Evolutionary conservation across 1,140 invertebrate species (phyloP), one percentile per base, ranked within the genome.

Genomic region (Aradophagus sp.): DNA sequence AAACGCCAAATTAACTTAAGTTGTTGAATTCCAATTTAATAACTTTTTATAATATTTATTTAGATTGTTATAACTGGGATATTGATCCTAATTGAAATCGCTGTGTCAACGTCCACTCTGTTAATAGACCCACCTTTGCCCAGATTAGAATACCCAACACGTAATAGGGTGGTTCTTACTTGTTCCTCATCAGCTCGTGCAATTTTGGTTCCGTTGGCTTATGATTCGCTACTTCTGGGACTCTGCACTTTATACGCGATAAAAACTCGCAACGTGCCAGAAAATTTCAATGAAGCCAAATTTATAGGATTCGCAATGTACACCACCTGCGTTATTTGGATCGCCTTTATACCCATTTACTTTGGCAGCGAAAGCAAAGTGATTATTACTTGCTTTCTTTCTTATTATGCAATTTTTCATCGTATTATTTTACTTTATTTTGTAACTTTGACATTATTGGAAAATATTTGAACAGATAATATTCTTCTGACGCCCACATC

Each of bases 301-400:
- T 93, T 93, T 75, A 93, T 93, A 61, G 93, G 92, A 8, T 94
- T 93, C 68, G 92, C 93, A 1, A 95, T 94, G 93, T 96, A 95
- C 79, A 93, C 93, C 0, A 96, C 94, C 0, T 92, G 93, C 66
- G 93, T 96, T 10, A 93, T 95, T 58, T 96, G 94, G 94, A 85
- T 93, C 14, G 94, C 94, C n/a, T 96, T 96, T 81, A 87, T 95
- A 5, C 92, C 93, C 1, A 93, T 95, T 58, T 95, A 95, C 83
- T 93, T 90, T 77, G 93, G 93, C 2, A 93, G 91, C 42, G 89
- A 92, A 55, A 88, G 89, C 42, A 92, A 92, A 80, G 88, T 89
- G 70, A 79, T 82, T n/a, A n/a, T 58, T 3, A 15, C 1, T 27
- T 38, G 0, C 19, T 41, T 6, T 53, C 8, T 23, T 23, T 5